Conservation (phyloP, 2,888 invertebrate genomes). For the Calameuta idolon region DNA sequence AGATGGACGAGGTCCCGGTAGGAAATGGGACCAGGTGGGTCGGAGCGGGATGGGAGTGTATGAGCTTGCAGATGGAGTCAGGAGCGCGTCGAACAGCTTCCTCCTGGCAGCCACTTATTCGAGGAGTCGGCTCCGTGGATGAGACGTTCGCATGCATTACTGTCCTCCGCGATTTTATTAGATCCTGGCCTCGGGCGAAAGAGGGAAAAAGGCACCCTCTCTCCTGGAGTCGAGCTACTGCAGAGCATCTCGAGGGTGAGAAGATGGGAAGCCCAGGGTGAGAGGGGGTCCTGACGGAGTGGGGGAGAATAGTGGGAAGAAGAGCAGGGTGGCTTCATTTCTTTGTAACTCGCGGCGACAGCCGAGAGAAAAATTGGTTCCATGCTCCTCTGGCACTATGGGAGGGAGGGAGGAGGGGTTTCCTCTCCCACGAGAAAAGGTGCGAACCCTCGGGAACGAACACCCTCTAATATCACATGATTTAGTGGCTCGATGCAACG, state of each 20-base stretch:
- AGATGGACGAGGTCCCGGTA: background rate
- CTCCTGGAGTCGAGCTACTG: background rate
- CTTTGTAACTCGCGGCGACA: conserved; percentile 62
- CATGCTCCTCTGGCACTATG: conserved; percentile 14
- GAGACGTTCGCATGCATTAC: conserved; percentile 20
- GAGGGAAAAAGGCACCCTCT: conserved; percentile 7
- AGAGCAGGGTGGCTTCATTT: conserved; percentile 47
- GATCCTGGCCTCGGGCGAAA: conserved; percentile 8
- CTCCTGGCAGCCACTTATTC: background rate
- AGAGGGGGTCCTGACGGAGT: conserved; percentile 2
- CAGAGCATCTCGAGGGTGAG: background rate
- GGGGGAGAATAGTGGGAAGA: conserved; percentile 5
- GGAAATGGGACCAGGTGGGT: background rate
- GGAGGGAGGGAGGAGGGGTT: background rate
- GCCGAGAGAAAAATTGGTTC: conserved; percentile 62
- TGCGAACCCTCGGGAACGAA: conserved; percentile 16
- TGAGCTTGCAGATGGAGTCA: background rate
- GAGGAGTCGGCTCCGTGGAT: background rate
- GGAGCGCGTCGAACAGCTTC: background rate
- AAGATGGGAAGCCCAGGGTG: background rate
- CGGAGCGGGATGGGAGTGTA: background rate
- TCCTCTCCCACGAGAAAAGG: conserved; percentile 6
- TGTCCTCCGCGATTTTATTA: conserved; percentile 24
- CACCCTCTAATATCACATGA: conserved; percentile 63
- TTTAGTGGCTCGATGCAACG: conserved; percentile 58